Evolutionary conservation across 92 coral and sea anemone genomes (phyloP).

Genomic region (Muricea muricata): DNA sequence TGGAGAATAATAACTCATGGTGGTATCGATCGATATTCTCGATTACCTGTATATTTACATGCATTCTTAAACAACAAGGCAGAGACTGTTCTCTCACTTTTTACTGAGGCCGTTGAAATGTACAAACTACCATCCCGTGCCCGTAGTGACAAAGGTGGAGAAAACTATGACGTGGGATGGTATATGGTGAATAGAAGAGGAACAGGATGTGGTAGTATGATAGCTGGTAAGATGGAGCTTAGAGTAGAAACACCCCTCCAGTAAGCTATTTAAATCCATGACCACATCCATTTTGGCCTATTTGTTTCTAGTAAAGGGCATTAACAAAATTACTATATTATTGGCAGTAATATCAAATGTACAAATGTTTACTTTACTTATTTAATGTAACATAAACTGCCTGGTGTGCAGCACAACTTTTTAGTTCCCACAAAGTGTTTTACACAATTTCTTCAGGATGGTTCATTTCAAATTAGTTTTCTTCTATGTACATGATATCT

Average conservation of each 20-base stretch:
- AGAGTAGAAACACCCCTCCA: not conserved
- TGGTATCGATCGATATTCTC: slow-evolving; percentile 62
- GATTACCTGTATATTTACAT: slow-evolving; percentile 46
- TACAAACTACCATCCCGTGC: slow-evolving; percentile 64
- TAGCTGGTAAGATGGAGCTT: not conserved
- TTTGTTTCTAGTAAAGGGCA: not conserved
- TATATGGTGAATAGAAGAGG: not conserved
- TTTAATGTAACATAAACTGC: too few relatives aligned
- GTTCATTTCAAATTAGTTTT: not conserved
- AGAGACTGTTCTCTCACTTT: slow-evolving; percentile 49
- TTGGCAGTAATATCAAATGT: too few relatives aligned
- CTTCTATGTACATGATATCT: not conserved
- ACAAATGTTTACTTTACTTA: too few relatives aligned
- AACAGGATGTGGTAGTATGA: not conserved
- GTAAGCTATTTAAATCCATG: too few relatives aligned
- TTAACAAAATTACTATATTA: too few relatives aligned
- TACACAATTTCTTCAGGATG: too few relatives aligned
- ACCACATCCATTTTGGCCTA: not conserved
- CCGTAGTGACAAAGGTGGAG: slow-evolving; percentile 57
- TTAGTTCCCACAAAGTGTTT: too few relatives aligned
- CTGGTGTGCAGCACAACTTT: too few relatives aligned
- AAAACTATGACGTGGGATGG: slow-evolving; percentile 51
- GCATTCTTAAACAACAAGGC: slow-evolving; percentile 64
- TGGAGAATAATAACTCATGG: slow-evolving; percentile 63
- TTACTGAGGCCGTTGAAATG: slow-evolving; percentile 52